Evolutionary conservation across 2,113 vertebrate species (phyloP).

Genomic region (Larimichthys crocea): DNA sequence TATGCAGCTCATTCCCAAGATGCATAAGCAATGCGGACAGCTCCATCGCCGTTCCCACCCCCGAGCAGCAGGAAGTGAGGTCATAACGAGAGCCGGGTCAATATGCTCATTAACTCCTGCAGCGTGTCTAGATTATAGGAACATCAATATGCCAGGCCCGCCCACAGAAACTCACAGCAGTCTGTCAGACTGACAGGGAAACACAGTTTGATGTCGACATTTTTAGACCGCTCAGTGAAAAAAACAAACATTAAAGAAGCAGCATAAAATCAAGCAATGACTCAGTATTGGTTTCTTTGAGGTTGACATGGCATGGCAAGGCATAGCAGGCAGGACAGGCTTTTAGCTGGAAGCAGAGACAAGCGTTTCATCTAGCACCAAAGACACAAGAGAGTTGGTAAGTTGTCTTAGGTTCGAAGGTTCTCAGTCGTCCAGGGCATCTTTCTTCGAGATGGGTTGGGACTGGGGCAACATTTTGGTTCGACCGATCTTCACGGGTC

Average conservation of each 20-base stretch:
- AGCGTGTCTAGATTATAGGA: constrained; percentile 72
- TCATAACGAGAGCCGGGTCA: constrained; percentile 75
- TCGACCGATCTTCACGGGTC: too few species aligned
- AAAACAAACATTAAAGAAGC: background rate
- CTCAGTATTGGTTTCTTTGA: too few species aligned
- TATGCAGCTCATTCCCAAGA: constrained; percentile 53
- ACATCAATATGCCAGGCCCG: constrained; percentile 71
- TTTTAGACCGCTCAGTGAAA: background rate
- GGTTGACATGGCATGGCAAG: constrained; percentile 65
- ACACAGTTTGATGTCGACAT: constrained; percentile 26
- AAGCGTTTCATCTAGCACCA: constrained; percentile 20
- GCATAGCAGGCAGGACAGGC: constrained; percentile 75
- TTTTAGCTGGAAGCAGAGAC: constrained; percentile 59
- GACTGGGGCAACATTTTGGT: too few species aligned
- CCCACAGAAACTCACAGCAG: constrained; percentile 39
- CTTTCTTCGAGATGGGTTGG: too few species aligned
- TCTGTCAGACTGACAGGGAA: constrained; percentile 42
- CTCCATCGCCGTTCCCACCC: constrained; percentile 26
- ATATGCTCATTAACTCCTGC: constrained; percentile 78
- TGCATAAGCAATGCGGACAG: constrained; percentile 50
- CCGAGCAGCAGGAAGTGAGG: constrained; percentile 78
- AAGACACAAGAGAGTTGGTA: background rate
- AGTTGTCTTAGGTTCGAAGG: background rate
- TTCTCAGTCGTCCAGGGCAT: too few species aligned
- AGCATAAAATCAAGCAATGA: background rate